phyloP scores from a whole-genome alignment of 2,113 vertebrate species.

The Zingel zingel region DNA sequence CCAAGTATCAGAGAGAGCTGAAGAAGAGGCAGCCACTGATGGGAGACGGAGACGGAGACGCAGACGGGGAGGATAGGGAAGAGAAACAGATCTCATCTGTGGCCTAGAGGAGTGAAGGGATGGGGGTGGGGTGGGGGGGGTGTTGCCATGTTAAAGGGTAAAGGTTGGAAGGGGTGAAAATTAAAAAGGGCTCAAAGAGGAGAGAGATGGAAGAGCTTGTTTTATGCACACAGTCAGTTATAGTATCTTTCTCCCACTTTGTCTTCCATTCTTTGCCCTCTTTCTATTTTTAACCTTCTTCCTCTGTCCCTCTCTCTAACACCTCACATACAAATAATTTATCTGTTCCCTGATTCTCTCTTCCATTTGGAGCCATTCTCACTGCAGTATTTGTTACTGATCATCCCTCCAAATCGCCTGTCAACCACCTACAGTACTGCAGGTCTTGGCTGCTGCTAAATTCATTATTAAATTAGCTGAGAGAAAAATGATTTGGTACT shows the following conservation, averaged over 20 bases:
- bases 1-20: conserved; percentile 97
- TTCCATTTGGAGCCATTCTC: conserved; percentile 52
- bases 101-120: conserved; percentile 83
- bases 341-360: conserved; percentile 60
- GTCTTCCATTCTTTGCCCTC: conserved; percentile 55
- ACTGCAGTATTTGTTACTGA: conserved; percentile 56
- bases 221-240: conserved; percentile 48
- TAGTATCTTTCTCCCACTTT: conserved; percentile 45
- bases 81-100: conserved; percentile 99
- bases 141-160: conserved; percentile 66
- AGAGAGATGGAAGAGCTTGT: conserved; percentile 61
- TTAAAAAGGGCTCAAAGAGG: conserved; percentile 76
- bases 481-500: conserved; percentile 9
- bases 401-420: conserved; percentile 62
- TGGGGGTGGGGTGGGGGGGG: conserved; percentile 20
- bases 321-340: conserved; percentile 45
- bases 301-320: conserved; percentile 48
- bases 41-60: conserved; percentile 95
- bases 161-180: conserved; percentile 51
- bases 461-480: conserved; percentile 46
- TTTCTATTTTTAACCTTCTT: conserved; percentile 66
- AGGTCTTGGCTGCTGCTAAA: conserved; percentile 61
- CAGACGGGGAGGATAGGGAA: conserved; percentile 89
- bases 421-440: conserved; percentile 64
- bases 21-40: conserved; percentile 97